These are phyloP conservation scores for Autographa gamma DNA, from an alignment of 2,888 invertebrate genomes.

Conservation along the genomic window DNA sequence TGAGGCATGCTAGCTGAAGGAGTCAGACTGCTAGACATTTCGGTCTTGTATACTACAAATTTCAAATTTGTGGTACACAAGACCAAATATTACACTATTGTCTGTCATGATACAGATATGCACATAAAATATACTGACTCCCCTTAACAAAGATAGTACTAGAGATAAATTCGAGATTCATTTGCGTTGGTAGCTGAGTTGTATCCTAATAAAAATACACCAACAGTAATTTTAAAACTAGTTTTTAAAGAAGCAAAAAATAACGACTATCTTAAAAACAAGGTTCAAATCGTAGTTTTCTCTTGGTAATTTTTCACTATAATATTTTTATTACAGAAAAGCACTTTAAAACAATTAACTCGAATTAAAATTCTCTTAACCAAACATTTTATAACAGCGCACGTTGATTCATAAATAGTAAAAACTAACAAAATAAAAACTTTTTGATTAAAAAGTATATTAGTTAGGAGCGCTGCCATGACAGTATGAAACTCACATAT, in stretches of 20 bases:
- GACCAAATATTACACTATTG: no score
- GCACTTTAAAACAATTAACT: not conserved
- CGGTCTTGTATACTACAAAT: no score
- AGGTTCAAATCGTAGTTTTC: not conserved
- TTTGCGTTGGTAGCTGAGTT: no score
- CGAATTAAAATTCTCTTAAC: not conserved
- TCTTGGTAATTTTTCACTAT: not conserved
- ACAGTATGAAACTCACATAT: constrained; percentile 42
- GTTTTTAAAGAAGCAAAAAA: no score
- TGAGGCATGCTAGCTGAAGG: not conserved
- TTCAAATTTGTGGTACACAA: not conserved
- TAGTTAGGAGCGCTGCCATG: constrained; percentile 30
- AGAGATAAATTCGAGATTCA: no score
- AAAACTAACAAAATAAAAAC: constrained; percentile 31
- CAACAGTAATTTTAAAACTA: no score
- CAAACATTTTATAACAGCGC: not conserved
- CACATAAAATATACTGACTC: no score
- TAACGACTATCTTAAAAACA: no score
- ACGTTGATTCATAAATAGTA: constrained; percentile 12
- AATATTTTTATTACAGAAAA: not conserved
- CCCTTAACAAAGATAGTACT: no score
- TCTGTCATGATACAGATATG: no score
- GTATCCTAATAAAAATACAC: no score
- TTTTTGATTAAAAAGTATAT: constrained; percentile 41
- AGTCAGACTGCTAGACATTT: no score